phyloP scores from a whole-genome alignment of 2,113 vertebrate species.

The Donacobius atricapilla region DNA sequence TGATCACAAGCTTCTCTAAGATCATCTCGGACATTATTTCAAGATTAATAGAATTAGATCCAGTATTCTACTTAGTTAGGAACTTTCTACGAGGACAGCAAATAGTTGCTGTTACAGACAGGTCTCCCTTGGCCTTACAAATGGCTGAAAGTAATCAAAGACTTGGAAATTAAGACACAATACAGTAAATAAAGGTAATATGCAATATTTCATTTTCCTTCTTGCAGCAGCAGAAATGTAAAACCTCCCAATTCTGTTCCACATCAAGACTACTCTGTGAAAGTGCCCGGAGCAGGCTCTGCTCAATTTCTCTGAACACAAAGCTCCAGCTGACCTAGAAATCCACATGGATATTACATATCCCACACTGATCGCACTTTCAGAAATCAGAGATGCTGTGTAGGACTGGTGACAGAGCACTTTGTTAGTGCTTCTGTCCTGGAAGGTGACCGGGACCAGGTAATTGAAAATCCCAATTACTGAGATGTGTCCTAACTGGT shows the following conservation, averaged over 20 bases:
- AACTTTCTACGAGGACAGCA: not conserved
- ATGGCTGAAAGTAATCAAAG: not conserved
- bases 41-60: not conserved
- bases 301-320: not conserved
- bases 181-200: not conserved
- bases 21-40: not conserved
- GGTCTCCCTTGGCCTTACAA: not conserved
- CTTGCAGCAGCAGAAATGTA: not conserved
- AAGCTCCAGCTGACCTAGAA: not conserved
- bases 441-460: not conserved
- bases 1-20: not conserved
- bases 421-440: not conserved
- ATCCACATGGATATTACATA: not conserved
- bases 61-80: not conserved
- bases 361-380: not conserved
- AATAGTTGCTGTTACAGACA: not conserved
- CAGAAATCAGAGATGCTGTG: not conserved
- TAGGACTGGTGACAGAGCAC: not conserved
- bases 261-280: not conserved
- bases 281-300: not conserved
- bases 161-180: not conserved
- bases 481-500: not conserved
- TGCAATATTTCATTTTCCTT: not conserved
- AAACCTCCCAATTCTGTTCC: not conserved
- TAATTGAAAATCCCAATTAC: not conserved